Evolutionary conservation across 35 echinoderm and acorn worm genomes (phyloP).

Genomic region (Lytechinus variegatus): DNA sequence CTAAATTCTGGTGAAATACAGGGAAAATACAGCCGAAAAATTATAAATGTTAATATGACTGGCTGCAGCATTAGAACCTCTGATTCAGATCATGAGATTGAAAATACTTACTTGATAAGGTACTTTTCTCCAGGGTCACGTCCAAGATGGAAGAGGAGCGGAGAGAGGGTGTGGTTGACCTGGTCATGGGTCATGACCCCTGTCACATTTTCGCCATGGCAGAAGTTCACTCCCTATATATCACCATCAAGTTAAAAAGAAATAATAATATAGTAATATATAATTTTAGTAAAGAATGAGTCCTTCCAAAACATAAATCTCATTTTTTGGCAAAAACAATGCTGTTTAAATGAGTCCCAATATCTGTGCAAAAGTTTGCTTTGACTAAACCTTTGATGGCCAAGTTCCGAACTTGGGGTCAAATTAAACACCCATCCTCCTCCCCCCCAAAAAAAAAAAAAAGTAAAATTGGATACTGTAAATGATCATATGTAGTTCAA

Average conservation of each 20-base stretch:
- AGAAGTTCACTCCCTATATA: conserved; percentile 85
- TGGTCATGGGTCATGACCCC: conserved; percentile 96
- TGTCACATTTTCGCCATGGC: conserved; percentile 82
- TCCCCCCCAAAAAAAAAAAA: no score
- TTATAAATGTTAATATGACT: no score
- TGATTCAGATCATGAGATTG: background rate
- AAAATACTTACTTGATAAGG: conserved; percentile 69
- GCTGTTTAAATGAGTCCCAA: no score
- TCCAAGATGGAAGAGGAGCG: conserved; percentile 92
- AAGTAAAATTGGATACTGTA: no score
- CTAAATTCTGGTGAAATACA: background rate
- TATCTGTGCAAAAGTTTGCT: no score
- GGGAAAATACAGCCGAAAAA: no score
- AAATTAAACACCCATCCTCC: no score
- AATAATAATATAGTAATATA: background rate
- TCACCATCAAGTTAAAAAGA: background rate
- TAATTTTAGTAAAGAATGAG: background rate
- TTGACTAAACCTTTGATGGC: no score
- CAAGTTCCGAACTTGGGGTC: no score
- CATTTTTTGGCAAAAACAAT: no score
- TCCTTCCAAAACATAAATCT: background rate
- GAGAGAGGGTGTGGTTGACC: conserved; percentile 81
- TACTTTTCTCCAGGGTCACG: conserved; percentile 91
- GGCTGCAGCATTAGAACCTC: no score
- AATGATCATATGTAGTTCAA: no score